A percentile compares a stretch with the other conserved stretches of the same genome.
Evolutionary conservation across 2,113 vertebrate species (phyloP).

Genomic region (Ciconia stormi): DNA sequence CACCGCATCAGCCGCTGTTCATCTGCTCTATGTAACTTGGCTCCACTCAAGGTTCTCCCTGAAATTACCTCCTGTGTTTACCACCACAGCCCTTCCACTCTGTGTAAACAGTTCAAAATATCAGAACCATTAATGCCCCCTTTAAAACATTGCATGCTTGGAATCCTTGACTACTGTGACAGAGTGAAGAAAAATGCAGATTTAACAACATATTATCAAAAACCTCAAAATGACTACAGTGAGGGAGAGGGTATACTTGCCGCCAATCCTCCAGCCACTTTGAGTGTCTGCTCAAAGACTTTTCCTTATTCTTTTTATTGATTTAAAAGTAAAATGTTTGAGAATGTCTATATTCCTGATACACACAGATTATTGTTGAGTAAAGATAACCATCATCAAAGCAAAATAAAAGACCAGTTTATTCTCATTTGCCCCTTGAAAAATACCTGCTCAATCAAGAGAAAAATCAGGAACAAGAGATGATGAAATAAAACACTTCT

Average conservation of each 20-base stretch:
- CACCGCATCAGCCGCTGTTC: not conserved
- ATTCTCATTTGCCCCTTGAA: not conserved
- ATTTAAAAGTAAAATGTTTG: not conserved
- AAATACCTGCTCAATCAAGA: not conserved
- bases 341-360: not conserved
- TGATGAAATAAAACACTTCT: not conserved
- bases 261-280: not conserved
- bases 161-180: not conserved
- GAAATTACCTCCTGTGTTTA: constrained; percentile 3
- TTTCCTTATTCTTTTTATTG: not conserved
- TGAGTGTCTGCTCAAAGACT: not conserved
- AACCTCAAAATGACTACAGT: not conserved
- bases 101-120: not conserved
- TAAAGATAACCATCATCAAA: not conserved
- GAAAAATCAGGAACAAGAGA: not conserved
- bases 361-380: not conserved
- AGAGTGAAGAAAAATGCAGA: not conserved
- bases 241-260: not conserved
- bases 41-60: not conserved
- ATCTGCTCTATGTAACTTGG: not conserved
- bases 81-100: not conserved
- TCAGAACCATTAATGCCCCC: not conserved
- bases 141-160: not conserved
- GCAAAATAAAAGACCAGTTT: not conserved
- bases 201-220: not conserved